phyloP scores from a whole-genome alignment of 2,888 invertebrate species.

The Nebria brevicollis region DNA sequence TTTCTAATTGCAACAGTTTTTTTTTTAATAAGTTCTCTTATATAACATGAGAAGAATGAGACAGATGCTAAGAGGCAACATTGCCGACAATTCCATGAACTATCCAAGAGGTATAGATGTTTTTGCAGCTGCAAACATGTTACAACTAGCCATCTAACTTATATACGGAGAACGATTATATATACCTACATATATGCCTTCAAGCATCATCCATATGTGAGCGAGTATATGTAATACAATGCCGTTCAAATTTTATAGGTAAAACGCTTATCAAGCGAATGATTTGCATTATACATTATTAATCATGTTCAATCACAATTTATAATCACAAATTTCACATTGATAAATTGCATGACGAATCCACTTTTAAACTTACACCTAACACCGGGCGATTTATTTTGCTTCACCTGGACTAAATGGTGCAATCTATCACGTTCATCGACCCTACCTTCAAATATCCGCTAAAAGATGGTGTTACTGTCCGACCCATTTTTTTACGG shows the following conservation, averaged over 20 bases:
- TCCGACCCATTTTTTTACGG: too few relatives aligned
- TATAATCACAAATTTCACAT: background rate
- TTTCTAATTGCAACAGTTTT: too few relatives aligned
- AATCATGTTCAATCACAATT: background rate
- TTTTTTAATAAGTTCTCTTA: background rate
- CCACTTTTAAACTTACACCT: background rate
- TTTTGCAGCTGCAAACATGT: constrained; percentile 28
- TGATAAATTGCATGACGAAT: background rate
- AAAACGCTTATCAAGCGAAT: background rate
- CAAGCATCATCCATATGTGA: background rate
- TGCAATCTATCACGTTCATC: background rate
- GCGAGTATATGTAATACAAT: background rate
- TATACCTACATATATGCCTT: background rate
- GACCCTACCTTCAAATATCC: too few relatives aligned
- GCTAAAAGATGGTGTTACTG: too few relatives aligned
- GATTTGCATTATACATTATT: background rate
- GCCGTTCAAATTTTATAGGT: background rate
- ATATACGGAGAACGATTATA: background rate
- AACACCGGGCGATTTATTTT: background rate
- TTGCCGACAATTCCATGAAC: constrained; percentile 25
- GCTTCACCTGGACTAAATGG: too few relatives aligned
- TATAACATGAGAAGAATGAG: background rate
- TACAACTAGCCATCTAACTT: background rate
- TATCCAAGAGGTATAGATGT: constrained; percentile 11
- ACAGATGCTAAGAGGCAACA: background rate